Evolutionary conservation across 2,797 vertebrate genomes (phyloP).

Genomic region (Lepilemur septentrionalis): DNA sequence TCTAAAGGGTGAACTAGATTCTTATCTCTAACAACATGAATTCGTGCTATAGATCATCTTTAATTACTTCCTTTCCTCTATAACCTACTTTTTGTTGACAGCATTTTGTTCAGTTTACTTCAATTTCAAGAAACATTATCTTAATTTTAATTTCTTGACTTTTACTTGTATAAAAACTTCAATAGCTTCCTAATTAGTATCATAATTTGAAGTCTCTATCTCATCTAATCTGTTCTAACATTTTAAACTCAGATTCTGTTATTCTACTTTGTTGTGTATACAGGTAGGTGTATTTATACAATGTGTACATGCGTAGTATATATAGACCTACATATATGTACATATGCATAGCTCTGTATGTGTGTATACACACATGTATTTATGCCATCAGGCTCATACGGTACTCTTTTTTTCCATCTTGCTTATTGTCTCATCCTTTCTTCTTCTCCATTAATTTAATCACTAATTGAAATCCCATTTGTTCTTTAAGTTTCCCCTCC

Average conservation of each 20-base stretch:
- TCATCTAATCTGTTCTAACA: not conserved
- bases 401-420: not conserved
- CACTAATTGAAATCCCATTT: not conserved
- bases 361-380: not conserved
- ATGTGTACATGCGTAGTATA: accelerated
- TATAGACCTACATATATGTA: not conserved
- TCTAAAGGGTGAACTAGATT: not conserved
- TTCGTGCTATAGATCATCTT: not conserved
- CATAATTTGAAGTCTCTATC: not conserved
- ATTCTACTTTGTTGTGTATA: not conserved
- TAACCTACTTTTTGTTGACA: not conserved
- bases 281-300: not conserved
- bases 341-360: not conserved
- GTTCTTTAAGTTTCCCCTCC: not conserved
- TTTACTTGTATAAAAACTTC: not conserved
- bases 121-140: not conserved
- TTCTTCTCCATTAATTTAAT: not conserved
- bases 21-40: not conserved
- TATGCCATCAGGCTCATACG: not conserved
- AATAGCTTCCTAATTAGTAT: not conserved
- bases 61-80: not conserved
- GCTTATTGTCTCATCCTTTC: not conserved
- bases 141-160: not conserved
- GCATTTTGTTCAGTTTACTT: not conserved
- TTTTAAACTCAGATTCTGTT: not conserved